Base-by-base conservation (phyloP, 2,888 invertebrate genomes). In the Cataglyphis albicans region DNA sequence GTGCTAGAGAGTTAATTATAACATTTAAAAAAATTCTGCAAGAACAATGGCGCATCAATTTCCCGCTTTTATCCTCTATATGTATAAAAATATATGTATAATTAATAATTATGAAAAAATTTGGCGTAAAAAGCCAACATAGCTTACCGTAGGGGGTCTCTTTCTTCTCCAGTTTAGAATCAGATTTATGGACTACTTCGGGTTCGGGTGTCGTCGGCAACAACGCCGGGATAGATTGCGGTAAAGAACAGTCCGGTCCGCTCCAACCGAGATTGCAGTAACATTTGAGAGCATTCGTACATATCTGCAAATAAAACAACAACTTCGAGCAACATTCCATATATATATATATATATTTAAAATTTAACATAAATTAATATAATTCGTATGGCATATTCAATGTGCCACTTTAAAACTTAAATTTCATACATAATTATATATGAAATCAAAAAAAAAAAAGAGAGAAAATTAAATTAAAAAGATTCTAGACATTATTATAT, bases 71-170 rank as follows among this genome's bases (percentile, higher is more conserved):
- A 65, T 82, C 25, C 52, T 81, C 57, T 67, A 78, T 52, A 52
- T 48, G n/a, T 48, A 48, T 2, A n/a, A n/a, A n/a, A 7, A 52
- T 52, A 48, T 18, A 48, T 1, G 7, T 52, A n/a, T 52, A 52
- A 75, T 32, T 61, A 48, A 64, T 1, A 75, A 75, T 55, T 52
- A 38, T 25, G 78, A 84, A 52, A 38, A 38, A 35, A 25, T 38
- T 78, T 35, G 35, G 12, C 18, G 44, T 48, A 44, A 63, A 55
- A 48, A 80, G 12, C 65, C 63, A 88, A 88, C 80, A 0, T n/a
- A 89, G 96, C 98, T 96, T 97, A 98, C 98, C 98, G 97, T 98
- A 98, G 96, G 98, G 97, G 96, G 98, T 98, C 96, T 98, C 98
- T 96, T 98, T 98, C 95, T 97, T 98, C 95, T 97, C 97, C 97